A percentile compares a stretch with the other conserved stretches of the same genome.
phyloP scores from a whole-genome alignment of 1,140 invertebrate species.

The Ladona fulva region DNA sequence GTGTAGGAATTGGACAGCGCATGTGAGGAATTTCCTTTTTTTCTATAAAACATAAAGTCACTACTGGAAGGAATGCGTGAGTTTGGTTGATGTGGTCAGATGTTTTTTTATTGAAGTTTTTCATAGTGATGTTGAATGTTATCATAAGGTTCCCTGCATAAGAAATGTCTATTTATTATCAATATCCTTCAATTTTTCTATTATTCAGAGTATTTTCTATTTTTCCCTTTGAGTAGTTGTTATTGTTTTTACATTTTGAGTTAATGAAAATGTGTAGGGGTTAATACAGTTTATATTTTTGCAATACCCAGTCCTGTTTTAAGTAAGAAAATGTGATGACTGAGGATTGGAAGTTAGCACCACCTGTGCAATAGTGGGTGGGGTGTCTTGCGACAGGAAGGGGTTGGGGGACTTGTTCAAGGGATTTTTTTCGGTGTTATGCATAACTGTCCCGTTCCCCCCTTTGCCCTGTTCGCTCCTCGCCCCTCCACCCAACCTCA shows the following conservation, averaged over 20 bases:
- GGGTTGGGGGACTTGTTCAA: not conserved
- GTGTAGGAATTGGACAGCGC: conserved; percentile 18
- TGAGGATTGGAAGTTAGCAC: not conserved
- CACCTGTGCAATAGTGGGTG: not conserved
- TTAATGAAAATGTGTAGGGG: conserved; percentile 13
- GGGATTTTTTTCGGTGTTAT: not conserved
- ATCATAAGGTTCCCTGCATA: conserved; percentile 14
- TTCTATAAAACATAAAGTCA: not conserved
- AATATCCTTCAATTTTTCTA: conserved; percentile 16
- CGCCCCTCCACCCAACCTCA: not conserved
- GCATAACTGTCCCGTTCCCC: not conserved
- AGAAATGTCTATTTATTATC: conserved; percentile 12
- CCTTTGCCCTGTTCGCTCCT: not conserved
- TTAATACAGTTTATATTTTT: conserved; percentile 11
- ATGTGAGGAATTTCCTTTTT: conserved; percentile 12
- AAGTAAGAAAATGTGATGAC: conserved; percentile 10
- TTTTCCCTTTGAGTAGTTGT: conserved; percentile 13
- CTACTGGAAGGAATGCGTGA: conserved; percentile 13
- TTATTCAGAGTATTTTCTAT: conserved; percentile 16
- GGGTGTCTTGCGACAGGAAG: not conserved
- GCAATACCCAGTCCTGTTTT: conserved; percentile 4
- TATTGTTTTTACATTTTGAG: conserved; percentile 12
- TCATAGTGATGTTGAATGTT: conserved; percentile 15
- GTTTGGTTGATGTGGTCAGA: conserved; percentile 13
- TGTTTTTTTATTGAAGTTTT: conserved; percentile 12